phyloP scores from a whole-genome alignment of 2,113 vertebrate species.

The Cricetomys ansorgei region DNA sequence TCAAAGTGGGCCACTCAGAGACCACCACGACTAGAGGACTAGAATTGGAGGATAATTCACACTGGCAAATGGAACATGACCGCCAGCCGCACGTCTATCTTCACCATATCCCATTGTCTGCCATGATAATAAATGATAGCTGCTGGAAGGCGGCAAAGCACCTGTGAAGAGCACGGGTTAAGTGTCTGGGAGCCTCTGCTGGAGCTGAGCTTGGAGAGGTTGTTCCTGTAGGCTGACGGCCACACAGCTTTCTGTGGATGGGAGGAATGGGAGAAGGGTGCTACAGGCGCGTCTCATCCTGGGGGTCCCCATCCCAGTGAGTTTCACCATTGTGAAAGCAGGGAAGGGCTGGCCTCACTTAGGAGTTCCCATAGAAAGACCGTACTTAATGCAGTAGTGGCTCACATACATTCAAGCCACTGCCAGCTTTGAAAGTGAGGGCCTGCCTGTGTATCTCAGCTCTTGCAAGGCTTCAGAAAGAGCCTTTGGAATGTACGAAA shows the following conservation, averaged over 20 bases:
- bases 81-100: constrained; percentile 79
- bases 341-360: constrained; percentile 62
- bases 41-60: constrained; percentile 88
- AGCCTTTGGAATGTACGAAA: constrained; percentile 64
- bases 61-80: constrained; percentile 90
- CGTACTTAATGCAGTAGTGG: constrained; percentile 69
- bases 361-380: constrained; percentile 36
- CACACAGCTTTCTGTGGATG: constrained; percentile 62
- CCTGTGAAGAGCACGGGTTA: constrained; percentile 58
- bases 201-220: constrained; percentile 63
- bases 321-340: constrained; percentile 60
- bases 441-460: constrained; percentile 42
- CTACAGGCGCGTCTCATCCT: not conserved
- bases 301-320: not conserved
- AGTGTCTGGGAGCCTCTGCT: constrained; percentile 64
- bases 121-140: constrained; percentile 84
- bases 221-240: constrained; percentile 70
- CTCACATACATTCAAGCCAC: constrained; percentile 81
- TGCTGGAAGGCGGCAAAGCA: constrained; percentile 86
- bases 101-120: constrained; percentile 86
- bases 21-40: constrained; percentile 82
- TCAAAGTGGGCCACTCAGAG: constrained; percentile 88
- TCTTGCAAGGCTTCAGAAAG: not conserved
- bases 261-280: constrained; percentile 54
- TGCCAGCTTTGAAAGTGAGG: constrained; percentile 64